Conservation (phyloP, 2,797 vertebrate genomes). For the Cuculus canorus region DNA sequence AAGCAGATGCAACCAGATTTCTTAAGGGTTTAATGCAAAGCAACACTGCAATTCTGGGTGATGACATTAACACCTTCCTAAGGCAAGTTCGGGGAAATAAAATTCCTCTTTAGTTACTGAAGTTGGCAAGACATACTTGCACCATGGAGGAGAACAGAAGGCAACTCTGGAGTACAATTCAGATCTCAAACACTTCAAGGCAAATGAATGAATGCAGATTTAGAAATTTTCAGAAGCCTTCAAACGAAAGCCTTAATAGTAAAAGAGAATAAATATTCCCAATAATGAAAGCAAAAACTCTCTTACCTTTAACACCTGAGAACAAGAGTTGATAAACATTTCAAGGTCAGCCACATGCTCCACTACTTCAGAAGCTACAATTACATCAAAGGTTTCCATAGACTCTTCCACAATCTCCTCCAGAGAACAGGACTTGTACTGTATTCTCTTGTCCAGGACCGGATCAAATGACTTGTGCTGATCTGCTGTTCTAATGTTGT, state of each 20-base stretch:
- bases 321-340: conserved; percentile 87
- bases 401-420: conserved; percentile 85
- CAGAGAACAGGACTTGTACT: conserved; percentile 86
- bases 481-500: conserved; percentile 89
- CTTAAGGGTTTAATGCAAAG: neutral
- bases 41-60: neutral
- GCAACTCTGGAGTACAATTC: neutral
- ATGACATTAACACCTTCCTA: neutral
- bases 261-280: neutral
- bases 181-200: neutral
- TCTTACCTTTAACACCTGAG: conserved; percentile 89
- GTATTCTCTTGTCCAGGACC: conserved; percentile 79
- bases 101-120: neutral
- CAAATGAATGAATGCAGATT: neutral
- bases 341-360: conserved; percentile 93
- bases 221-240: neutral
- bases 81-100: neutral
- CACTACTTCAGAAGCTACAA: conserved; percentile 94
- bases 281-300: conserved; percentile 39
- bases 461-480: conserved; percentile 89
- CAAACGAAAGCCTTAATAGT: neutral
- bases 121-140: neutral
- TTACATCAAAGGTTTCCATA: conserved; percentile 84
- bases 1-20: neutral
- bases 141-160: neutral